A percentile compares a stretch with the other conserved stretches of the same genome.
Evolutionary conservation across 2,797 vertebrate species (phyloP).

Genomic region (Danio tinwini): DNA sequence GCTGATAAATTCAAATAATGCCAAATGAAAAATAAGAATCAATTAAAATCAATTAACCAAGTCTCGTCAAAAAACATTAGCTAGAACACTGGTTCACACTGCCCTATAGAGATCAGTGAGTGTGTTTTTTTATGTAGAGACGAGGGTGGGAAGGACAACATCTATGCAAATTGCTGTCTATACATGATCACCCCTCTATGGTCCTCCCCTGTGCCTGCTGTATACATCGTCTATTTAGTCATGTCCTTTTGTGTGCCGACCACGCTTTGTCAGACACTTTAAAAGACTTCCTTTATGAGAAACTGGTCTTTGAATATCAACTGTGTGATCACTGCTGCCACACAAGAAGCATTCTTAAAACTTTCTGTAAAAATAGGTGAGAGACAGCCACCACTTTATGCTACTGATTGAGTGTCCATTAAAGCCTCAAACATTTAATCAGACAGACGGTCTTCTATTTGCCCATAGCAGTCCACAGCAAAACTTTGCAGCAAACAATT

Average conservation of each 20-base stretch:
- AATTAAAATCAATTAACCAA: neutral
- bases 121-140: constrained; percentile 53
- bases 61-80: neutral
- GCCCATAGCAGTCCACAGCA: constrained; percentile 54
- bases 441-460: constrained; percentile 61
- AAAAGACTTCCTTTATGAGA: constrained; percentile 77
- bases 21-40: neutral
- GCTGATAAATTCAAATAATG: neutral
- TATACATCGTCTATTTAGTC: constrained; percentile 77
- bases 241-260: constrained; percentile 74
- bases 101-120: constrained; percentile 27
- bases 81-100: neutral
- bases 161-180: constrained; percentile 72
- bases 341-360: constrained; percentile 71
- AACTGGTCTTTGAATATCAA: constrained; percentile 81
- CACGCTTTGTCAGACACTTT: constrained; percentile 79
- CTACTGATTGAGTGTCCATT: constrained; percentile 66
- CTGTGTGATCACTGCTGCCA: constrained; percentile 82
- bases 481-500: neutral
- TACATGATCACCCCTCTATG: constrained; percentile 74
- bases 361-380: constrained; percentile 54
- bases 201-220: constrained; percentile 69
- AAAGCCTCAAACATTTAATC: constrained; percentile 54
- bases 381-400: constrained; percentile 58
- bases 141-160: constrained; percentile 58